Evolutionary conservation across 2,797 vertebrate species (phyloP).

Genomic region (Potorous gilbertii): DNA sequence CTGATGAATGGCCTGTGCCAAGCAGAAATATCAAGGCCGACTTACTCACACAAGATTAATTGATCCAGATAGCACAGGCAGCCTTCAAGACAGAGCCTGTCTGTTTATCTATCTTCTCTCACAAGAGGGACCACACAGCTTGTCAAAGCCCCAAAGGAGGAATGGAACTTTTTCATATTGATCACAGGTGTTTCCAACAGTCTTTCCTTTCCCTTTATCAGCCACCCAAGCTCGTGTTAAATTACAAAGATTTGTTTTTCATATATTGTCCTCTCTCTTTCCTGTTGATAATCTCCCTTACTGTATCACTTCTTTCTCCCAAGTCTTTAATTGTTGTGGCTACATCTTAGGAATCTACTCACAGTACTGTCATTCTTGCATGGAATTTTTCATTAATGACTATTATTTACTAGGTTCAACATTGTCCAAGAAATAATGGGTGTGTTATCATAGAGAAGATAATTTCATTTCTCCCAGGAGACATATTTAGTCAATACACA

Average conservation of each 20-base stretch:
- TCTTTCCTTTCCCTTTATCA: slow-evolving; percentile 43
- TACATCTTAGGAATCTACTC: neutral
- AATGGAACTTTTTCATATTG: slow-evolving; percentile 54
- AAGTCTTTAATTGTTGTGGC: neutral
- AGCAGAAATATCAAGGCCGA: slow-evolving; percentile 65
- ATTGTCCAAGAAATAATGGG: neutral
- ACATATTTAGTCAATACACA: neutral
- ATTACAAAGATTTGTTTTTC: slow-evolving; percentile 7
- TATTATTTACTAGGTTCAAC: neutral
- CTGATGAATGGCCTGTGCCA: slow-evolving; percentile 78
- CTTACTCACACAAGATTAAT: slow-evolving; percentile 78
- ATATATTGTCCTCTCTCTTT: neutral
- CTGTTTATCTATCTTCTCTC: slow-evolving; percentile 73
- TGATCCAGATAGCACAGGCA: slow-evolving; percentile 59
- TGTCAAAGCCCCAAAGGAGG: slow-evolving; percentile 58
- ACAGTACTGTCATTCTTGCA: neutral
- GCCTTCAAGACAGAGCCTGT: slow-evolving; percentile 73
- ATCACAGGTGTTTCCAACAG: neutral
- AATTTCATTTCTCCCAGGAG: neutral
- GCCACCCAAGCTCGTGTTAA: neutral
- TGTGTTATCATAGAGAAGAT: neutral
- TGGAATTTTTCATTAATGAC: neutral
- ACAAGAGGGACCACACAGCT: slow-evolving; percentile 13
- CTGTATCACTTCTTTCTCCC: neutral
- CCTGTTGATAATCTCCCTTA: neutral